Conservation (phyloP, 2,797 vertebrate species). For the Melanotaenia boesemani region DNA sequence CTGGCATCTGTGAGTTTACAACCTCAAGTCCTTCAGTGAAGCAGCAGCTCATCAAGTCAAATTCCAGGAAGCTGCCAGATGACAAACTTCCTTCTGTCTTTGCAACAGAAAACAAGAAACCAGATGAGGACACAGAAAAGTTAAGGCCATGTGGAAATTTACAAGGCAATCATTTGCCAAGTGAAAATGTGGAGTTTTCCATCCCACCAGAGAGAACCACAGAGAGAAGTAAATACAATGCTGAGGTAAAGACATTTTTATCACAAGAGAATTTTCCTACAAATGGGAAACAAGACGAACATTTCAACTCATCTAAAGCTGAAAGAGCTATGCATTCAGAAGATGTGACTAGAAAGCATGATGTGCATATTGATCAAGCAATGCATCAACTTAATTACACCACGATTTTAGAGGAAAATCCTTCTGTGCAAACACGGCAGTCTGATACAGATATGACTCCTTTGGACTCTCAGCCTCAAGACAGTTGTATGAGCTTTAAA, state of each 20-base stretch:
- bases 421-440: conserved; percentile 5
- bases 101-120: conserved; percentile 11
- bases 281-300: conserved; percentile 19
- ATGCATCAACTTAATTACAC: conserved; percentile 3
- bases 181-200: conserved; percentile 9
- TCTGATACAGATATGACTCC: conserved; percentile 14
- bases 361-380: not conserved
- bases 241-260: conserved; percentile 11
- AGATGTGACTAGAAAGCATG: not conserved
- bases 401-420: not conserved
- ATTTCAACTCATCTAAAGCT: not conserved
- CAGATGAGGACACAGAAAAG: not conserved
- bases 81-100: not conserved
- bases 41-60: not conserved
- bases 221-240: conserved; percentile 4
- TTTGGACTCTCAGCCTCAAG: conserved; percentile 18
- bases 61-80: not conserved
- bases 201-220: conserved; percentile 8
- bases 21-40: not conserved
- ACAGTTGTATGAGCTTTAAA: conserved; percentile 5
- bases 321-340: conserved; percentile 1
- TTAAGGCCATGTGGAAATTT: conserved; percentile 9
- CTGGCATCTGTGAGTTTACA: not conserved
- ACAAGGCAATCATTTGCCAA: not conserved
- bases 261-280: conserved; percentile 9